Percentiles rank a stretch among this genome's conserved stretches.
phyloP scores from a whole-genome alignment of 2,113 vertebrate genomes.

The Chloropsis hardwickii region DNA sequence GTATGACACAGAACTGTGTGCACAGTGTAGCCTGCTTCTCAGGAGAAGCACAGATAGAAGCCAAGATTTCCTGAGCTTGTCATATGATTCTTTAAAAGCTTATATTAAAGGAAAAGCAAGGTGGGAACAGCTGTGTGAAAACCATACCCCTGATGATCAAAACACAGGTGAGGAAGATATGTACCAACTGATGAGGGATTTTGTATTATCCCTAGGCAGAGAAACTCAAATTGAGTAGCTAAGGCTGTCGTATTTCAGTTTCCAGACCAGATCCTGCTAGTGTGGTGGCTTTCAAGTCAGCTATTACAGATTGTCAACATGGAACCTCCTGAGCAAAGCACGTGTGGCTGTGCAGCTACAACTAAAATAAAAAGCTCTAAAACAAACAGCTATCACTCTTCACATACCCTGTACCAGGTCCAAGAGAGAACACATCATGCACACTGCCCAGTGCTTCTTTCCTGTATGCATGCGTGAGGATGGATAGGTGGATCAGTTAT shows the following conservation, averaged over 20 bases:
- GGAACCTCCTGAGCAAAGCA: not conserved
- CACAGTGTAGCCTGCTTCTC: not conserved
- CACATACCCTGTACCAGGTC: accelerated
- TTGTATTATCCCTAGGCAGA: not conserved
- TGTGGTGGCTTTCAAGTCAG: not conserved
- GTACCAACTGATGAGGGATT: not conserved
- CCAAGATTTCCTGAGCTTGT: not conserved
- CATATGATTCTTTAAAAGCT: not conserved
- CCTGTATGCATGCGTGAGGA: not conserved
- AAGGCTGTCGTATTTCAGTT: not conserved
- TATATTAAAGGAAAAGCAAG: not conserved
- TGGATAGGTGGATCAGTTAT: not conserved
- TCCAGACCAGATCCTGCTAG: not conserved
- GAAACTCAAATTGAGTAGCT: not conserved
- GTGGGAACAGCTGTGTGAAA: not conserved
- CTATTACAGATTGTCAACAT: not conserved
- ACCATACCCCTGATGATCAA: not conserved
- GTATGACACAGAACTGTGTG: not conserved
- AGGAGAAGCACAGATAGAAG: not conserved
- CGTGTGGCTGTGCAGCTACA: not conserved
- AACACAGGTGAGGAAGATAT: not conserved
- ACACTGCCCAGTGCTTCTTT: not conserved
- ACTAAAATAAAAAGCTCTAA: not conserved
- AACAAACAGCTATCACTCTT: not conserved
- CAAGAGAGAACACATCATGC: not conserved